Conservation (phyloP, 2,888 invertebrate species). For the Bellardia pandia region DNA sequence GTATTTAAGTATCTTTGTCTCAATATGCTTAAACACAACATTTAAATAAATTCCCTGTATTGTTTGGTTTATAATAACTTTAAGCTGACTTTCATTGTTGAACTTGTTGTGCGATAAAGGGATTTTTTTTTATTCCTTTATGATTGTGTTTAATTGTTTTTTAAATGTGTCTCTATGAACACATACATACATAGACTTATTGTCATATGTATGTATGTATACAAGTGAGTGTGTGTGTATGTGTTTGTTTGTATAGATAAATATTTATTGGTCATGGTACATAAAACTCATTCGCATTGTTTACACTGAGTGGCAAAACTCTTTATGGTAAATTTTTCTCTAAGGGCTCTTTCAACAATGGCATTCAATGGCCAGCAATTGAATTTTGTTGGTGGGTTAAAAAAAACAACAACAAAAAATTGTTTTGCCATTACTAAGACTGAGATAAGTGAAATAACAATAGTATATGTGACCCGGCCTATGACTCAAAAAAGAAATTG, state of each 20-base stretch:
- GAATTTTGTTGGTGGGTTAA: slow-evolving; percentile 46
- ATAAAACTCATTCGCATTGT: slow-evolving; percentile 49
- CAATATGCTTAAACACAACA: too few relatives aligned
- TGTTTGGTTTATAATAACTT: neutral
- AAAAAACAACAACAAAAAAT: neutral
- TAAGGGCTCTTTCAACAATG: slow-evolving; percentile 52
- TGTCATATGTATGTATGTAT: too few relatives aligned
- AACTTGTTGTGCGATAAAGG: neutral
- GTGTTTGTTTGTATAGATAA: slow-evolving; percentile 9
- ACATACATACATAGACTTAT: neutral
- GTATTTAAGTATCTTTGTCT: too few relatives aligned
- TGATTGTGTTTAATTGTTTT: slow-evolving; percentile 44
- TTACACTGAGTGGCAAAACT: slow-evolving; percentile 34
- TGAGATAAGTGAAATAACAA: neutral
- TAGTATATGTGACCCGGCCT: too few relatives aligned
- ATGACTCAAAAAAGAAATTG: too few relatives aligned
- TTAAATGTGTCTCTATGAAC: slow-evolving; percentile 28
- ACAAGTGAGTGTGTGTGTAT: neutral
- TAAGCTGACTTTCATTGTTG: slow-evolving; percentile 5
- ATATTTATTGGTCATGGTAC: slow-evolving; percentile 44
- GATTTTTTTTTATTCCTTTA: slow-evolving; percentile 24
- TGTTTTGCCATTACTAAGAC: neutral
- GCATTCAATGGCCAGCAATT: slow-evolving; percentile 49
- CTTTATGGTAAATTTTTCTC: slow-evolving; percentile 57
- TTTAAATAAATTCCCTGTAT: too few relatives aligned